A percentile compares a stretch with the other conserved stretches of the same genome.
Evolutionary conservation across 2,113 vertebrate genomes (phyloP).

Genomic region (Erpornis zantholeuca): DNA sequence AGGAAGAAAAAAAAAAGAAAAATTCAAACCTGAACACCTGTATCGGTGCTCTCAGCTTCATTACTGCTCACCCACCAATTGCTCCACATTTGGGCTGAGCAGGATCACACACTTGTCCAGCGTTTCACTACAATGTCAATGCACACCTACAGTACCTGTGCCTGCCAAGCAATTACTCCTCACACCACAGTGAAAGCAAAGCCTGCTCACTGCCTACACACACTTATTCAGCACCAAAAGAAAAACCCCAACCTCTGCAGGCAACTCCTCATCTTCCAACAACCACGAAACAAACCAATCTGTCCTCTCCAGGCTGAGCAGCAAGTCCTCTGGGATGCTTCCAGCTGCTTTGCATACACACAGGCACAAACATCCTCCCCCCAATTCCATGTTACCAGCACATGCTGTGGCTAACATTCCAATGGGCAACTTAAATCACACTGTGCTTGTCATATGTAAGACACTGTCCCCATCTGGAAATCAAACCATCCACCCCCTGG

Average conservation of each 20-base stretch:
- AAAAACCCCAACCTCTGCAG: background rate
- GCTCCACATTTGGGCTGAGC: background rate
- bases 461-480: background rate
- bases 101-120: background rate
- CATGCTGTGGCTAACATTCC: background rate
- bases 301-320: background rate
- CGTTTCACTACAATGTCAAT: background rate
- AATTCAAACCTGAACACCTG: background rate
- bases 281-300: background rate
- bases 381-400: accelerated
- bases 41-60: background rate
- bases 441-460: background rate
- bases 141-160: background rate
- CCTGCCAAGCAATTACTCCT: background rate
- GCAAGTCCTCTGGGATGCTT: background rate
- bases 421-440: accelerated
- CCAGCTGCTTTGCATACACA: background rate
- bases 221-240: background rate
- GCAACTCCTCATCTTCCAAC: background rate
- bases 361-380: background rate
- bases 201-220: background rate
- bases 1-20: background rate
- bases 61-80: background rate
- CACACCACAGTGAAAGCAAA: background rate
- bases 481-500: background rate